Percentiles rank a stretch among this genome's conserved stretches.
These are phyloP conservation scores for Astropecten irregularis DNA, from an alignment of 53 echinoderm and acorn worm genomes.

Conservation along the genomic window DNA sequence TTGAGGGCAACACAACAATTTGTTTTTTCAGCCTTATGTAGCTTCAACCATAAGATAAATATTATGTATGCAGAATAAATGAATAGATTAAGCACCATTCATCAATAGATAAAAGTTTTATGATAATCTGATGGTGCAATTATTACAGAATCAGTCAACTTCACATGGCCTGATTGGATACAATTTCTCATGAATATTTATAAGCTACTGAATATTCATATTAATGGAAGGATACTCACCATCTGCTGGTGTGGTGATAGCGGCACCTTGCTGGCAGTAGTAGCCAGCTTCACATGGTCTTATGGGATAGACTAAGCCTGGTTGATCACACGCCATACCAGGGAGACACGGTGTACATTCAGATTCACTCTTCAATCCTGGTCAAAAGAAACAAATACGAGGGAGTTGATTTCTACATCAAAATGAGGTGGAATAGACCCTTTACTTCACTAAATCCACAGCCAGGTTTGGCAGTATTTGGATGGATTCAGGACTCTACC, in stretches of 20 bases:
- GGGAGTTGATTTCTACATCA: no score
- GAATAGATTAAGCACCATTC: no score
- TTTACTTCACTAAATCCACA: not conserved
- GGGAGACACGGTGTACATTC: slow-evolving; percentile 83
- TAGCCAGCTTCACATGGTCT: slow-evolving; percentile 89
- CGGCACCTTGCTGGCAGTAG: slow-evolving; percentile 84
- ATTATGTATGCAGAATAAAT: no score
- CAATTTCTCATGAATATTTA: not conserved
- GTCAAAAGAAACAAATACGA: not conserved
- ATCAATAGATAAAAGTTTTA: no score
- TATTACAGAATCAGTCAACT: no score
- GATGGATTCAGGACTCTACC: no score
- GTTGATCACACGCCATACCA: slow-evolving; percentile 88
- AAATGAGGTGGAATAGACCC: not conserved
- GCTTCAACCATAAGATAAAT: no score
- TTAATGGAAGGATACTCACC: slow-evolving; percentile 51
- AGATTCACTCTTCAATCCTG: slow-evolving; percentile 4
- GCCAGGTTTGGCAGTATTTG: no score
- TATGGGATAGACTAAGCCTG: slow-evolving; percentile 76
- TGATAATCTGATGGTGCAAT: no score
- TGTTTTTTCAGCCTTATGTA: no score
- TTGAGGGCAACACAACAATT: no score
- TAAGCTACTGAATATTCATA: not conserved
- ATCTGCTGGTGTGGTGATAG: slow-evolving; percentile 82
- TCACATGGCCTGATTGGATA: no score